A percentile compares a stretch with the other conserved stretches of the same genome.
Evolutionary conservation across 35 echinoderm and acorn worm genomes (phyloP).

Genomic region (Apostichopus parvimensis): DNA sequence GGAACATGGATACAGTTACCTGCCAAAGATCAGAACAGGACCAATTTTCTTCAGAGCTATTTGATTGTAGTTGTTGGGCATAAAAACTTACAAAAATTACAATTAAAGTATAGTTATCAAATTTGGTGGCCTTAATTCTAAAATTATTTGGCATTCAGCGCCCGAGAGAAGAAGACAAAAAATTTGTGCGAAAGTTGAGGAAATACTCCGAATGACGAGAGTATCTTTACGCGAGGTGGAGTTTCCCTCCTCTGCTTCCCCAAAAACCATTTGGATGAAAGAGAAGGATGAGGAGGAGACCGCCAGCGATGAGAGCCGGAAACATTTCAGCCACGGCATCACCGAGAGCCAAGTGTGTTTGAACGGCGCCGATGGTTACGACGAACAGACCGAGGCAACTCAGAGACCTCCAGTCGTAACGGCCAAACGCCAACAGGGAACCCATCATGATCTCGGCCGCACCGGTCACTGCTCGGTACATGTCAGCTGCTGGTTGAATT

Average conservation of each 20-base stretch:
- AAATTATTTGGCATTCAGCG: too few species aligned
- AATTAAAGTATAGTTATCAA: too few species aligned
- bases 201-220: too few species aligned
- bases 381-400: constrained; percentile 59
- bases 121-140: too few species aligned
- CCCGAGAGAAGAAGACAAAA: too few species aligned
- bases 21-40: too few species aligned
- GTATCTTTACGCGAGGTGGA: constrained; percentile 8
- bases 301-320: constrained; percentile 35
- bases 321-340: constrained; percentile 33
- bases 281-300: constrained; percentile 55
- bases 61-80: too few species aligned
- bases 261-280: constrained; percentile 59
- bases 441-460: constrained; percentile 64
- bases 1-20: too few species aligned
- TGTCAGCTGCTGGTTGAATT: constrained; percentile 57
- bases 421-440: constrained; percentile 68
- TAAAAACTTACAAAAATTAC: too few species aligned
- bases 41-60: too few species aligned
- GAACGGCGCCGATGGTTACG: constrained; percentile 59
- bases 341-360: constrained; percentile 49
- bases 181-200: too few species aligned
- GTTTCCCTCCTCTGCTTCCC: constrained; percentile 37
- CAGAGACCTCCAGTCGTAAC: constrained; percentile 38
- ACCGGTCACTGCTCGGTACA: constrained; percentile 62